Evolutionary conservation across 1,140 invertebrate genomes (phyloP), one percentile per base, ranked within the genome.

Genomic region (Drosophila neocordata): DNA sequence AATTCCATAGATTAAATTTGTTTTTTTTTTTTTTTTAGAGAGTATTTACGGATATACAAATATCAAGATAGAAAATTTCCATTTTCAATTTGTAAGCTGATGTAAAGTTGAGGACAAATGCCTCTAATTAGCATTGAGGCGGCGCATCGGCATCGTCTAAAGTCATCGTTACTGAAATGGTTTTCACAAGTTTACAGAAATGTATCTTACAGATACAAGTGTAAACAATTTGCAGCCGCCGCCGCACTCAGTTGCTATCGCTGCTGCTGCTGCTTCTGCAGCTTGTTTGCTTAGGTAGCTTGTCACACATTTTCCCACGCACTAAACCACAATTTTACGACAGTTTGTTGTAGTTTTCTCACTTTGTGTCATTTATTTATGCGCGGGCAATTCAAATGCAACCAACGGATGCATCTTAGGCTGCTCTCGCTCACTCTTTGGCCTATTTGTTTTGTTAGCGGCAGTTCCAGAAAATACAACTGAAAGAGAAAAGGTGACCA

Each of bases 171-270:
- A 44, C 41, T 9, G 6, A 48, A 73, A 68, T 79, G 78, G 88
- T 87, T 87, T 87, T 87, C 82, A 87, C 78, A 87, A 87, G 82
- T 82, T 88, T 68, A 87, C 79, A 88, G 60, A 85, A 87, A 76
- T 82, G 83, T 87, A 87, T 81, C 81, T 78, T 60, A 69, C 82
- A 82, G 83, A 82, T 81, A 77, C 78, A 59, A 52, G 60, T 69
- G 81, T 80, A 65, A 85, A 81, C 69, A 85, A 84, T 77, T 80
- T 77, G 63, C 77, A 84, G 71, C 68, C 66, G 65, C 77, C 37
- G 35, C 51, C 18, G 41, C 35, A n/a, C n/a, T n/a, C n/a, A n/a
- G n/a, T 44, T 44, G 24, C 41, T 52, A 7, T 20, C 8, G 64
- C 31, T 44, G 38, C 58, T 11, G 51, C 37, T 48, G 65, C 65